Percentiles rank a stretch among this genome's conserved stretches.
These are phyloP conservation scores for Bombus waltoni DNA, from an alignment of 1,140 invertebrate genomes.

Conservation along the genomic window DNA sequence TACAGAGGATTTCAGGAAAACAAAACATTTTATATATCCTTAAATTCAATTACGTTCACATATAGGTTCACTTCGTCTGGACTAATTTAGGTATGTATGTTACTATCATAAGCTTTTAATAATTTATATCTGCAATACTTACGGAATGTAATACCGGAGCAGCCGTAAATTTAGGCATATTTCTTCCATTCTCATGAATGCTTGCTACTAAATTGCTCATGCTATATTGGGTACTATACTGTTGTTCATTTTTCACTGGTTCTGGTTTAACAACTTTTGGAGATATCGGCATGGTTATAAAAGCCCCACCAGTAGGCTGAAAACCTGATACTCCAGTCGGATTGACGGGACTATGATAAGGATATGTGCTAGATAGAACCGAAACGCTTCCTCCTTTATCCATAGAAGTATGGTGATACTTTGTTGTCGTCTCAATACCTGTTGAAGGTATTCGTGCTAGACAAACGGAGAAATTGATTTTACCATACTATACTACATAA, in stretches of 20 bases:
- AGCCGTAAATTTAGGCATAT: conserved; percentile 77
- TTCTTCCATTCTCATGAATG: conserved; percentile 79
- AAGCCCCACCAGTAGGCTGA: conserved; percentile 93
- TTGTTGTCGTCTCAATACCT: conserved; percentile 81
- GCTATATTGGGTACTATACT: conserved; percentile 79
- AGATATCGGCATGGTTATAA: conserved; percentile 91
- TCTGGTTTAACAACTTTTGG: conserved; percentile 83
- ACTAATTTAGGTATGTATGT: conserved; percentile 40
- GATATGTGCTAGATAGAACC: conserved; percentile 83
- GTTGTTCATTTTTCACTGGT: conserved; percentile 76
- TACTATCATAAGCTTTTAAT: conserved; percentile 7
- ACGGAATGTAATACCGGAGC: conserved; percentile 79
- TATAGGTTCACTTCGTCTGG: neutral
- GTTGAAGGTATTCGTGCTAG: conserved; percentile 83
- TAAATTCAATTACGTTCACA: neutral
- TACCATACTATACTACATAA: conserved; percentile 36
- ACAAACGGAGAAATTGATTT: conserved; percentile 61
- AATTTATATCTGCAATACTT: conserved; percentile 52
- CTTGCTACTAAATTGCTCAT: conserved; percentile 78
- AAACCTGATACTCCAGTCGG: conserved; percentile 91
- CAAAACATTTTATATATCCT: neutral
- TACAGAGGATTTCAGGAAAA: conserved; percentile 14
- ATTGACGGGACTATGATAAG: conserved; percentile 88
- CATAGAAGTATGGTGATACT: conserved; percentile 80
- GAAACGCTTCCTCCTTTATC: conserved; percentile 78